Evolutionary conservation across 2,888 invertebrate species (phyloP), one percentile per base, ranked within the genome.

Genomic region (Laothoe populi): DNA sequence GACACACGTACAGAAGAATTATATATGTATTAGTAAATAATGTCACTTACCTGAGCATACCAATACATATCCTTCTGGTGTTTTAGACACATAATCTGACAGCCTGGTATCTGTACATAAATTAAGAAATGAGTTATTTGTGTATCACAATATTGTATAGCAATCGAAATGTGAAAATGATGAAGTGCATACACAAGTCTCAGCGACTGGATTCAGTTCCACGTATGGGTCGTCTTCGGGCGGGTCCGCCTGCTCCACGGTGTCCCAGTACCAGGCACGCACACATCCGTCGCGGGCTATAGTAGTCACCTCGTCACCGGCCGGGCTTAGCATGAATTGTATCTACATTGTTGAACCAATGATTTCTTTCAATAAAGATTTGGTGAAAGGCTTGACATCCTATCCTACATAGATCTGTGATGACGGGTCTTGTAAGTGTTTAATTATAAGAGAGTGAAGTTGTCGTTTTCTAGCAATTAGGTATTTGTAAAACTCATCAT

Each of bases 231-330:
- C 95, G 5, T 97, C 96, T 72, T 97, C 97, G 0, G 96, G 95
- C 0, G 96, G 96, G 84, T 98, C 97, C 0, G 98, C 96, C 66
- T 96, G 95, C 70, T 98, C 97, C n/a, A 98, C 97, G 0, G 96
- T 96, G 71, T 97, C 97, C 94, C 98, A 98, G 87, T 96, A 97
- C 98, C 98, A 98, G 10, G 97, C 95, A 5, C 95, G 93, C 13
- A 97, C 94, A 82, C 95, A 96, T 0, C 97, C 97, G 80, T 97
- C 97, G 78, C 95, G 94, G 0, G 96, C 94, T 73, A 88, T 81
- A 0, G 92, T 92, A 0, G 87, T 92, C 40, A 93, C 90, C 67
- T 93, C 90, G 23, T 89, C 91, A 7, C 88, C 88, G 0, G 84
- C 89, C 4, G 79, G 74, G 69, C 86, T 92, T n/a, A 91, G 69